A percentile compares a stretch with the other conserved stretches of the same genome.
Evolutionary conservation across 2,113 vertebrate species (phyloP).

Genomic region (Xiphophorus couchianus): DNA sequence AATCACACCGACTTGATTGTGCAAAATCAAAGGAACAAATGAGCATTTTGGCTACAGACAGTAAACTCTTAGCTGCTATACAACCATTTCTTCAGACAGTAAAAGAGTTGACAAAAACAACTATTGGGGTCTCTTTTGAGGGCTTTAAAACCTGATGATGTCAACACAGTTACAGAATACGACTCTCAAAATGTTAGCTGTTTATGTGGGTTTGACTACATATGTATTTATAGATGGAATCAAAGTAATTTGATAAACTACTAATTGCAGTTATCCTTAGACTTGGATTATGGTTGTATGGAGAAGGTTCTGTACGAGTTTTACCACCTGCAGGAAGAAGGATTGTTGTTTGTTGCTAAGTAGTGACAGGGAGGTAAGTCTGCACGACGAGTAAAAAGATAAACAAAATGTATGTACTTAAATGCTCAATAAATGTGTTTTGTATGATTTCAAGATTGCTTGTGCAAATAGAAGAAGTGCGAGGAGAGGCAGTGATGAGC

Average conservation of each 20-base stretch:
- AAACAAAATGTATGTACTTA: no score
- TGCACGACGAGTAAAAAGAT: no score
- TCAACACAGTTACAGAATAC: not conserved
- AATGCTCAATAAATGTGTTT: no score
- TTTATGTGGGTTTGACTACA: not conserved
- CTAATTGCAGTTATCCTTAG: not conserved
- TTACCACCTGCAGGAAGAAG: no score
- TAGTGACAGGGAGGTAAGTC: no score
- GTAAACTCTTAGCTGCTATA: not conserved
- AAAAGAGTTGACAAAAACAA: not conserved
- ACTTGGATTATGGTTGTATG: not conserved
- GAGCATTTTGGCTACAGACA: not conserved
- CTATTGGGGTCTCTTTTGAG: not conserved
- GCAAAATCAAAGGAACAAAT: conserved; percentile 9
- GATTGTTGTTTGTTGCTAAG: no score
- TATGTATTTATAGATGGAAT: not conserved
- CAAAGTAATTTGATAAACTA: not conserved
- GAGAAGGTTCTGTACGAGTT: not conserved
- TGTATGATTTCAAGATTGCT: no score
- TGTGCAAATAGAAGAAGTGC: no score
- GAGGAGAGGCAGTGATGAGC: no score
- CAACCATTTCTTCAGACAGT: not conserved
- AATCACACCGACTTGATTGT: conserved; percentile 13
- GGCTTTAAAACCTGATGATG: not conserved
- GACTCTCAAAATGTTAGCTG: not conserved